Evolutionary conservation across 2,797 vertebrate species (phyloP), one percentile per base, ranked within the genome.

Genomic region (Etheostoma perlongum): DNA sequence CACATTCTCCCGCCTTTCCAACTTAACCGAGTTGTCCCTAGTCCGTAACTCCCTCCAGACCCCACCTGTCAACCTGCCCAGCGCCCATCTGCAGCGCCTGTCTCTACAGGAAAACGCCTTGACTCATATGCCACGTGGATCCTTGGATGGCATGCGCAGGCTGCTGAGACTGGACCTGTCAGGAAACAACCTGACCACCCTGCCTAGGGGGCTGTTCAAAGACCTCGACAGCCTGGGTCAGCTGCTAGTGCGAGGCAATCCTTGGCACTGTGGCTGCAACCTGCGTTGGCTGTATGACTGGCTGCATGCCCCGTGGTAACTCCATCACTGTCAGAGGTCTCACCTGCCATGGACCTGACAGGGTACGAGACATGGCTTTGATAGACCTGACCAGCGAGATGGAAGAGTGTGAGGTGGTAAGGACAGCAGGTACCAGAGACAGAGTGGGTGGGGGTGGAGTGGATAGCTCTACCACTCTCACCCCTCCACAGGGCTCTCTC

Each of bases 211-310:
- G 44, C 89, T 98, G 0, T 99, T 99, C 67, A 96, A 97, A 4
- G 98, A 97, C 44, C 78, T 99, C 79, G 96, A 97, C 1, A 96
- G 82, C 69, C 84, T 99, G 48, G 96, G 94, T 2, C 97, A 97
- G 85, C 91, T 99, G 40, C 94, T 97, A 36, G 93, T 98, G 49
- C 88, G 97, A 0, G 98, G 97, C 69, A 99, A 99, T 91, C 98
- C 97, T 3, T 99, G 98, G 98, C 96, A 97, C 86, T 99, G 98
- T 27, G 96, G 97, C 49, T 99, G 98, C 6, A 97, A 96, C 89
- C 90, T 99, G 81, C 95, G 97, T 15, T 99, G 98, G 98, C 91
- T 99, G 18, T 90, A 96, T 66, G 97, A 98, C 88, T 99, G 98
- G 98, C 93, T 98, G 48, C 95, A 93, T 47, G 95, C 95, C 95